Base-by-base conservation (phyloP, 2,888 invertebrate species). In the Xestobium rufovillosum region DNA sequence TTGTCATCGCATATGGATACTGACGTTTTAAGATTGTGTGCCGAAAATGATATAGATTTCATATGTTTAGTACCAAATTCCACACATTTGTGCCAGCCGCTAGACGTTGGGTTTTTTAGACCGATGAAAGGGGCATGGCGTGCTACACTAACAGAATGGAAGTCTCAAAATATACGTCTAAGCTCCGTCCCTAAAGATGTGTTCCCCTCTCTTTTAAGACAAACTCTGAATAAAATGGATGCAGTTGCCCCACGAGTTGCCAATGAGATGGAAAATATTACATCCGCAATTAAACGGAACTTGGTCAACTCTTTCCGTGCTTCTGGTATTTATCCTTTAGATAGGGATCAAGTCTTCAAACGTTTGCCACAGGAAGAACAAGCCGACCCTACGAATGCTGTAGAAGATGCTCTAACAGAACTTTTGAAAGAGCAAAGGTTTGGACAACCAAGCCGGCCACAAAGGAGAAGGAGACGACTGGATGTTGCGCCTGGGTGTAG, bases 41-140 rank as follows among this genome's bases (percentile, higher is more conserved):
- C 50, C 14, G 47, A 55, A 39, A 42, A 53, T 42, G 43, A 57
- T 45, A 58, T 59, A 34, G 37, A 29, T 14, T 60, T 59, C 42
- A 42, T 55, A 14, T 56, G 48, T 34, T 39, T 59, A 28, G 51
- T 38, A 48, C 38, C 45, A 19, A 36, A 36, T 17, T 15, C 26
- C n/a, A 19, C 23, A 13, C 26, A 17, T 16, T 8, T 34, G 9
- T 17, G 14, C 14, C 34, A 27, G 28, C n/a, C 28, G 6, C 11
- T 11, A 8, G 10, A 33, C 12, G 27, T 27, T 9, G 27, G 26
- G 10, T 14, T 33, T 33, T 33, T 27, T 27, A 9, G 26, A 8
- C 26, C 26, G 12, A 8, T 27, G 4, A 11, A 26, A 33, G n/a
- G n/a, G 4, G 33, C 33, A 8, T 33, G 14, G 26, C 26, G 27